Percentiles rank a stretch among this genome's conserved stretches.
Conservation (phyloP, 2,113 vertebrate species). For the Colossoma macropomum region DNA sequence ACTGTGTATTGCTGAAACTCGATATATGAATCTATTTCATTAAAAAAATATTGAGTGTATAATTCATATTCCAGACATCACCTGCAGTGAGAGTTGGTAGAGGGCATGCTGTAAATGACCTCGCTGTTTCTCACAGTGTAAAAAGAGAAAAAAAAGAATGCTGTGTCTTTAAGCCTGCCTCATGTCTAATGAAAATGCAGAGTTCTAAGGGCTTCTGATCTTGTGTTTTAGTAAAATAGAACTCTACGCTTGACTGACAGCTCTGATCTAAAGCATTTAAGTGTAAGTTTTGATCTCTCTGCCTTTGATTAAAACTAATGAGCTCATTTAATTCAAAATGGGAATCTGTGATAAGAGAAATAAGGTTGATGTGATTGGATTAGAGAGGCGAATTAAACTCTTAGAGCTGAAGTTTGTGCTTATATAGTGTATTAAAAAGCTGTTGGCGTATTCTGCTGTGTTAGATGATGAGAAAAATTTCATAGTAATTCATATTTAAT, state of each 20-base stretch:
- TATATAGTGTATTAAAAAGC: slow-evolving; percentile 96
- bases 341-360: slow-evolving; percentile 97
- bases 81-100: slow-evolving; percentile 28
- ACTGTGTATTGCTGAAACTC: background rate
- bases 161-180: slow-evolving; percentile 82
- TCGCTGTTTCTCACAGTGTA: slow-evolving; percentile 32
- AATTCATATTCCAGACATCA: slow-evolving; percentile 50
- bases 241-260: slow-evolving; percentile 92
- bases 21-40: background rate
- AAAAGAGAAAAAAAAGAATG: slow-evolving; percentile 55
- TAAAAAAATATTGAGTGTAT: slow-evolving; percentile 8
- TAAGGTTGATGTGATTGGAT: slow-evolving; percentile 97
- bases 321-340: slow-evolving; percentile 98
- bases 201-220: slow-evolving; percentile 92
- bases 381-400: slow-evolving; percentile 96
- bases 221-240: slow-evolving; percentile 92
- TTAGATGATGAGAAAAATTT: slow-evolving; percentile 96
- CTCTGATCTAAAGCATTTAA: slow-evolving; percentile 96
- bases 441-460: slow-evolving; percentile 92
- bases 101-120: slow-evolving; percentile 49
- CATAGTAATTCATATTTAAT: slow-evolving; percentile 97
- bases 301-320: slow-evolving; percentile 98
- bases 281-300: slow-evolving; percentile 96
- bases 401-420: slow-evolving; percentile 94
- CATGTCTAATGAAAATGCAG: slow-evolving; percentile 85